These are phyloP conservation scores for Palythoa grandis DNA, from an alignment of 92 coral and sea anemone genomes.

Conservation along the genomic window DNA sequence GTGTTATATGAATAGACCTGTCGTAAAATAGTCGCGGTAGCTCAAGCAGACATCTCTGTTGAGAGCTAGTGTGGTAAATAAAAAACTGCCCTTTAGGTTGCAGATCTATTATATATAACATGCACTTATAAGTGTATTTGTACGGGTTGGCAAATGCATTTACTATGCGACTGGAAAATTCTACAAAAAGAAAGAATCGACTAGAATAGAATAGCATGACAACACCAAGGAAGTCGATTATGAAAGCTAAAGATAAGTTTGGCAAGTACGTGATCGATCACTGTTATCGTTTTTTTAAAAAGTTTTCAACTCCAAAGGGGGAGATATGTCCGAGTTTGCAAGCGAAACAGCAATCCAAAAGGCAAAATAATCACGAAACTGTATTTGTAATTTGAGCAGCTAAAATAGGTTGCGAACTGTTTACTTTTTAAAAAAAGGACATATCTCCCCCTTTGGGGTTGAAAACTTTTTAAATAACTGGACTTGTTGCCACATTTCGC, in stretches of 20 bases:
- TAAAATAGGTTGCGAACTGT: no score
- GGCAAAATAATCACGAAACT: no score
- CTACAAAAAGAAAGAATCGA: background rate
- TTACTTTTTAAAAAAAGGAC: no score
- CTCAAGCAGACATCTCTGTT: background rate
- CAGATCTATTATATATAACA: background rate
- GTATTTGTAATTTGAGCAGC: no score
- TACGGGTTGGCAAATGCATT: slow-evolving; percentile 6
- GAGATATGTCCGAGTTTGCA: no score
- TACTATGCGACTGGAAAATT: slow-evolving; percentile 14
- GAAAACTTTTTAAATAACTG: no score
- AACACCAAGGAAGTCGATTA: slow-evolving; percentile 8
- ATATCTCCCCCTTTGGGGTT: no score
- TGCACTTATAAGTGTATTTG: slow-evolving; percentile 9
- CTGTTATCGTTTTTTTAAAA: background rate
- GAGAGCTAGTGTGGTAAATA: background rate
- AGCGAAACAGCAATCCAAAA: no score
- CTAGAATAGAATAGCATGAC: slow-evolving; percentile 7
- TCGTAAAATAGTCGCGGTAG: background rate
- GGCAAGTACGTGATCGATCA: background rate
- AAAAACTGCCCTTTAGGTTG: background rate
- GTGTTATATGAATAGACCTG: slow-evolving; percentile 2
- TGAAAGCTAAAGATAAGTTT: background rate
- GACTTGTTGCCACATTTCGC: no score
- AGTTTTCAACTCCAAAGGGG: no score